Evolutionary conservation across 2,113 vertebrate species (phyloP).

Genomic region (Silurus asotus): DNA sequence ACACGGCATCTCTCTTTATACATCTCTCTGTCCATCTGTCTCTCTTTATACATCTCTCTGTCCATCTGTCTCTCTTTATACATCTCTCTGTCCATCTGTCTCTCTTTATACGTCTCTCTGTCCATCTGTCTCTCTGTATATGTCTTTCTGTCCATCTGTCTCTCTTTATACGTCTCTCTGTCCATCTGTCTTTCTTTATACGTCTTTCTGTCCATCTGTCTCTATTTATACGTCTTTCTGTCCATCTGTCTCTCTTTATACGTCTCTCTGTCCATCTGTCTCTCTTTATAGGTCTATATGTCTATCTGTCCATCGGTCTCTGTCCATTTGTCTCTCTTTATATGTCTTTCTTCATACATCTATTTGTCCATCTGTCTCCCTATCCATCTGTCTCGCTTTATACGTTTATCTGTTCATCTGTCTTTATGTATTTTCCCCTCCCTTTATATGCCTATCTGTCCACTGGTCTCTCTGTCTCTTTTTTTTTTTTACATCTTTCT

Average conservation of each 20-base stretch:
- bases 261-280: neutral
- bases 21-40: neutral
- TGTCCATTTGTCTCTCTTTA: neutral
- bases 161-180: neutral
- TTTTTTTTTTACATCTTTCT: neutral
- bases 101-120: neutral
- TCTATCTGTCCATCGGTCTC: neutral
- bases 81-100: neutral
- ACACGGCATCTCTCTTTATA: neutral
- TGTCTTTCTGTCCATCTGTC: neutral
- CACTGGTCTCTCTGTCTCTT: neutral
- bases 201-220: neutral
- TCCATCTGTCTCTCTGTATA: neutral
- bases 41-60: neutral
- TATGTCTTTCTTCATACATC: neutral
- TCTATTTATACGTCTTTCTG: neutral
- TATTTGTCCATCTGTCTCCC: neutral
- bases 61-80: neutral
- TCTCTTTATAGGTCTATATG: neutral
- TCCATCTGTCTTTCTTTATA: neutral
- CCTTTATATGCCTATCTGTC: neutral
- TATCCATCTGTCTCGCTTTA: neutral
- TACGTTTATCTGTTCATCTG: neutral
- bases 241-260: neutral
- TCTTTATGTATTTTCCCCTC: neutral